Base-by-base conservation (phyloP, 2,888 invertebrate species). In the Lasioglossum calceatum region DNA sequence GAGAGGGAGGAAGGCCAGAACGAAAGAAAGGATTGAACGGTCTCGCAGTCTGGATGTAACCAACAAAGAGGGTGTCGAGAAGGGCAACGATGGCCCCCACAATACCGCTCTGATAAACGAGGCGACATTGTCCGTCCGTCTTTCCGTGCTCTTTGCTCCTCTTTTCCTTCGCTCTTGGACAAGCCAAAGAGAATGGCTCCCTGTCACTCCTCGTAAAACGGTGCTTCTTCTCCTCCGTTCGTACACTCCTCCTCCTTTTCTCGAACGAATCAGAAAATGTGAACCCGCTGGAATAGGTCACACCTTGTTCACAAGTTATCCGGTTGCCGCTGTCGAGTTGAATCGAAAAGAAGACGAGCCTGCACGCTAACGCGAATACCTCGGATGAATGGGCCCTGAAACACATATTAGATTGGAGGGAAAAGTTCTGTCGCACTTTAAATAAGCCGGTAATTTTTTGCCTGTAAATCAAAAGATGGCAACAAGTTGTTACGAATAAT, bases 71-170 rank as follows among this genome's bases (percentile, higher is more conserved):
- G 93, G 93, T 94, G 95, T 94, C 94, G 94, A 94, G 92, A 90
- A 91, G 90, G 91, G 91, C 92, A 93, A 92, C 92, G 94, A 94
- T 94, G 92, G 67, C 90, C 91, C 91, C 91, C 88, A 94, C 94
- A 94, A 94, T 94, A 92, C 93, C 90, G 89, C 91, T 92, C 95
- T 95, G 95, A 95, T 95, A 95, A 95, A 95, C 95, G 95, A 95
- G 94, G 93, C 92, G 92, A 94, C 94, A 94, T 94, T 94, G 94
- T 94, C 93, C 93, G 94, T 93, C 91, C 91, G 93, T 90, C 88
- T 90, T 79, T 84, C 72, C 74, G 83, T 78, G 83, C 81, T 76
- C 67, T 83, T 79, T 79, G 77, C 81, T 82, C 42, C 67, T 67
- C 79, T 71, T 81, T 74, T 80, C 79, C 77, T 79, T 84, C 79